A percentile compares a stretch with the other conserved stretches of the same genome.
These are phyloP conservation scores for Alexandromys fortis DNA, from an alignment of 2,113 vertebrate genomes.

Conservation along the genomic window DNA sequence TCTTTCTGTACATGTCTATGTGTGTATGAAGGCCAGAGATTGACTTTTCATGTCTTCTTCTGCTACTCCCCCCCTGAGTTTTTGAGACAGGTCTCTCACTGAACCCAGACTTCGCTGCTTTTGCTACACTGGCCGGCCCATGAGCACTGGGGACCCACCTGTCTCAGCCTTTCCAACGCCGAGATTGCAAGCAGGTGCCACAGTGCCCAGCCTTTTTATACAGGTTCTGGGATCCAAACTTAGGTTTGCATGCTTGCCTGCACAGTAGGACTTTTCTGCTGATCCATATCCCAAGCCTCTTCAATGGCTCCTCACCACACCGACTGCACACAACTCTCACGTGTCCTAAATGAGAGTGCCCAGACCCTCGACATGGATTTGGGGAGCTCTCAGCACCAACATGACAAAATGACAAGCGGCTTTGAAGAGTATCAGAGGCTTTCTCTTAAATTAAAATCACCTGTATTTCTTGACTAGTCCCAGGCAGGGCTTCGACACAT, in stretches of 20 bases:
- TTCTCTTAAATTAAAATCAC: neutral
- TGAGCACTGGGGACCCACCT: neutral
- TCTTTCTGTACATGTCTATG: neutral
- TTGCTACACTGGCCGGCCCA: neutral
- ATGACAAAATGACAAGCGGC: neutral
- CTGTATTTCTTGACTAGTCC: neutral
- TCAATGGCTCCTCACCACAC: neutral
- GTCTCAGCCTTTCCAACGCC: neutral
- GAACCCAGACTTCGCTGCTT: too few species aligned
- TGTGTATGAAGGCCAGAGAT: neutral
- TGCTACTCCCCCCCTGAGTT: too few species aligned
- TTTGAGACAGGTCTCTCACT: neutral
- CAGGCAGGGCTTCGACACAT: neutral
- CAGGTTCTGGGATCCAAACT: neutral
- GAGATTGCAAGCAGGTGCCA: neutral
- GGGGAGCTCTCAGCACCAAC: neutral
- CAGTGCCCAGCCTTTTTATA: neutral
- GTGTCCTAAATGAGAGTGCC: neutral
- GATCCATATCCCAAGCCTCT: too few species aligned
- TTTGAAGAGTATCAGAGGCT: slow-evolving; percentile 3
- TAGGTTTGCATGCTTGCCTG: too few species aligned
- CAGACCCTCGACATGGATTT: neutral
- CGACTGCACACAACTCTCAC: neutral
- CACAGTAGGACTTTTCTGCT: neutral
- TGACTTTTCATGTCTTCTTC: neutral